These are phyloP conservation scores for Drosophila formosana DNA, from an alignment of 2,888 invertebrate species.

Conservation along the genomic window DNA sequence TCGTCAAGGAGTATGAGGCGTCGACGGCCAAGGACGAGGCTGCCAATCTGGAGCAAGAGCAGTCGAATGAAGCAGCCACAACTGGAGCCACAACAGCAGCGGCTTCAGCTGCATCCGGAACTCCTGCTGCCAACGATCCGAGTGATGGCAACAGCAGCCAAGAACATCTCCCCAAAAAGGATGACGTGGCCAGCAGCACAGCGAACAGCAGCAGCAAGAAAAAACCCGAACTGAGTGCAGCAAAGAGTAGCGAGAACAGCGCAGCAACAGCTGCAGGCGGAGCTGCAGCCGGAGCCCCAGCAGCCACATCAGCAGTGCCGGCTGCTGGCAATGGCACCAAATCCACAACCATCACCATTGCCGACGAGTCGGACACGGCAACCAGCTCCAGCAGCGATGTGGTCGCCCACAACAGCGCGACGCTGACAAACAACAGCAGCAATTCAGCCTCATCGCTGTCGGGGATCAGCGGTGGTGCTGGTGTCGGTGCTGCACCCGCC, in stretches of 20 bases:
- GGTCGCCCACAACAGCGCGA: conserved; percentile 42
- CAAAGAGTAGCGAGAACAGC: conserved; percentile 22
- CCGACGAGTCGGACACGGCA: conserved; percentile 84
- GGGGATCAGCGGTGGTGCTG: conserved; percentile 31
- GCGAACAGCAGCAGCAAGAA: conserved; percentile 29
- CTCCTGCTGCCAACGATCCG: not conserved
- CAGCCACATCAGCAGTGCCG: not conserved
- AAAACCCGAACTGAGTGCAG: conserved; percentile 48
- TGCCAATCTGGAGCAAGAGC: conserved; percentile 37
- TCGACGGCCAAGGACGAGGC: conserved; percentile 50
- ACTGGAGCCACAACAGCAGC: conserved; percentile 1
- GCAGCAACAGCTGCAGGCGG: not conserved
- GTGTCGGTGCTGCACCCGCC: conserved; percentile 28
- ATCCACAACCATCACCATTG: conserved; percentile 77
- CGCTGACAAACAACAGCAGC: conserved; percentile 12
- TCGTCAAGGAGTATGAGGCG: conserved; percentile 93
- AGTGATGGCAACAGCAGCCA: conserved; percentile 16
- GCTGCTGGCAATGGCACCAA: conserved; percentile 25
- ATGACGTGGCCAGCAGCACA: conserved; percentile 34
- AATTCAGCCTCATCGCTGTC: conserved; percentile 30
- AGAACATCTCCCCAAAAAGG: conserved; percentile 54
- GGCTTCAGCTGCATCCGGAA: not conserved
- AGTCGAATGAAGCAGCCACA: conserved; percentile 25
- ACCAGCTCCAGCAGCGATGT: conserved; percentile 58
- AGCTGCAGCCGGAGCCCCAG: conserved; percentile 5